A percentile compares a stretch with the other conserved stretches of the same genome.
These are phyloP conservation scores for Lypha dubia DNA, from an alignment of 2,888 invertebrate genomes.

Conservation along the genomic window DNA sequence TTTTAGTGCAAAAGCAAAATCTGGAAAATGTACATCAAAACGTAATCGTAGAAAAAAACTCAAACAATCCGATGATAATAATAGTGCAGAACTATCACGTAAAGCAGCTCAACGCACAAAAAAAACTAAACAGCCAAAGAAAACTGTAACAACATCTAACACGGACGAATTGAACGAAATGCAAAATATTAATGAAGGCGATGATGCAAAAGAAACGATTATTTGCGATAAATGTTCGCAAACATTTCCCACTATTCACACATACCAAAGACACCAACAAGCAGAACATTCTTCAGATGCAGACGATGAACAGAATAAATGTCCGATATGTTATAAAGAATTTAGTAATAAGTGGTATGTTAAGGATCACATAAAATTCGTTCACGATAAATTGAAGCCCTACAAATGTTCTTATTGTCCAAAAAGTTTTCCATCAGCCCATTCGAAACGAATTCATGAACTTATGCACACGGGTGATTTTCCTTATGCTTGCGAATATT, in stretches of 20 bases:
- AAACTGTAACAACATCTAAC: neutral
- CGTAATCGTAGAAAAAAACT: conserved; percentile 45
- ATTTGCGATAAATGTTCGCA: conserved; percentile 57
- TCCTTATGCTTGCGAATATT: conserved; percentile 62
- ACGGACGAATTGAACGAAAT: conserved; percentile 7
- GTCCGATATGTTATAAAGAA: conserved; percentile 58
- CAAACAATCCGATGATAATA: conserved; percentile 48
- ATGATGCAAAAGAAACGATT: conserved; percentile 28
- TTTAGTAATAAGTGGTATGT: conserved; percentile 65
- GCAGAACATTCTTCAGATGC: conserved; percentile 54
- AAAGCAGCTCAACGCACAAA: conserved; percentile 19
- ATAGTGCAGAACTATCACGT: neutral
- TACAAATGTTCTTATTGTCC: conserved; percentile 67
- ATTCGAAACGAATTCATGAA: conserved; percentile 66
- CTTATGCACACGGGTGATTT: conserved; percentile 60
- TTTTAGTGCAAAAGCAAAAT: conserved; percentile 47
- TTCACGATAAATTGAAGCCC: conserved; percentile 67
- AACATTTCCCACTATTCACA: conserved; percentile 54
- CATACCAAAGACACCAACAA: conserved; percentile 56
- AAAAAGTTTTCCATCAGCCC: conserved; percentile 55
- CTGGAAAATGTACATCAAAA: conserved; percentile 31
- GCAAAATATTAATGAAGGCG: conserved; percentile 11
- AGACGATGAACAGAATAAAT: conserved; percentile 37
- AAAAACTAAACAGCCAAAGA: conserved; percentile 48
- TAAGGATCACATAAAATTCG: conserved; percentile 61